Conservation (phyloP, 2,888 invertebrate species). For the Sesia apiformis region DNA sequence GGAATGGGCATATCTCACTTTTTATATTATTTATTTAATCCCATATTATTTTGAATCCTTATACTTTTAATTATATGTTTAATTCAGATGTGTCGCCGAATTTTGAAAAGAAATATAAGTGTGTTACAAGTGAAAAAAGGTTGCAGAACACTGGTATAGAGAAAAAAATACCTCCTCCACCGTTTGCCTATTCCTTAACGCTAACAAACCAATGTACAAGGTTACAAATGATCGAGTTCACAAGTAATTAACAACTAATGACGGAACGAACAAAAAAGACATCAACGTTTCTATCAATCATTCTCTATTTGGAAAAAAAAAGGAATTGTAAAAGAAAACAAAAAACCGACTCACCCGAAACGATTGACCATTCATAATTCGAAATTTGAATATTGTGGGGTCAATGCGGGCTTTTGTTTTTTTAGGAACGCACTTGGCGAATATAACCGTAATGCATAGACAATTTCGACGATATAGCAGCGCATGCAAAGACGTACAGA, state of each 20-base stretch:
- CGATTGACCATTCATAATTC: constrained; percentile 47
- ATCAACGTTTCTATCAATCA: constrained; percentile 64
- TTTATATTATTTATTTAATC: no score
- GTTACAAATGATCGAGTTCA: constrained; percentile 61
- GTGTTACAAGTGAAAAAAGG: no score
- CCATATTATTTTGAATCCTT: no score
- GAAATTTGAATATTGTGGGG: constrained; percentile 57
- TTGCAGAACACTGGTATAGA: background rate
- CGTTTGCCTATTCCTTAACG: constrained; percentile 17
- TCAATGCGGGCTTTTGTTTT: constrained; percentile 32
- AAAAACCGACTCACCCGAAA: constrained; percentile 20
- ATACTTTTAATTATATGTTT: no score
- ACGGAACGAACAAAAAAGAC: constrained; percentile 61
- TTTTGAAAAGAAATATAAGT: no score
- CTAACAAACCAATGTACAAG: constrained; percentile 24
- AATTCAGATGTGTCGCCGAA: no score
- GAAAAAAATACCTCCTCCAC: constrained; percentile 23
- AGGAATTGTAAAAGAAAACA: constrained; percentile 19
- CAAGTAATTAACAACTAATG: constrained; percentile 68
- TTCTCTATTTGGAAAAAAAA: constrained; percentile 50
- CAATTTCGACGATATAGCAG: no score
- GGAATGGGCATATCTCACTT: no score
- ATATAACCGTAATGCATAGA: no score
- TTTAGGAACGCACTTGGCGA: constrained; percentile 7
- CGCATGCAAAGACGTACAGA: no score